phyloP scores from a whole-genome alignment of 2,888 invertebrate species.

The Clusia tigrina region DNA sequence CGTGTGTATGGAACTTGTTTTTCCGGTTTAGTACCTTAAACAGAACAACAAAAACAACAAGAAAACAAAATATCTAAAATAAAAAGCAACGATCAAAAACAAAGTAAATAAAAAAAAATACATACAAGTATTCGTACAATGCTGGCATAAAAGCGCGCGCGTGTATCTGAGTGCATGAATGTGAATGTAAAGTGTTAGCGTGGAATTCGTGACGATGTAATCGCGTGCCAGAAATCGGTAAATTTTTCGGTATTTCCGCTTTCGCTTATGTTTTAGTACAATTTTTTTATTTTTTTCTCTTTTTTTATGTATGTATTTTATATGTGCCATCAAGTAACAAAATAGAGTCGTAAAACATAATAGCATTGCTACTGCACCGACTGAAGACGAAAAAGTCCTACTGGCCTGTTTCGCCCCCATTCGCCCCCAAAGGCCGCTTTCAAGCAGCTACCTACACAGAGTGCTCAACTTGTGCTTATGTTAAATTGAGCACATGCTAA shows the following conservation, averaged over 20 bases:
- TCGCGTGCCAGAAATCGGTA: slow-evolving; percentile 42
- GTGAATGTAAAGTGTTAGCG: slow-evolving; percentile 33
- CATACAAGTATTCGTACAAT: neutral
- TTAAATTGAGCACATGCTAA: slow-evolving; percentile 28
- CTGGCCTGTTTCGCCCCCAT: too few relatives aligned
- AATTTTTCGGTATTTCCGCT: slow-evolving; percentile 47
- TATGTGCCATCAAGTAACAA: neutral
- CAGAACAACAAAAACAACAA: slow-evolving; percentile 50
- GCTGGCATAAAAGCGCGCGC: neutral
- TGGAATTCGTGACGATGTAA: slow-evolving; percentile 35
- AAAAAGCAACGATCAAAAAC: slow-evolving; percentile 24
- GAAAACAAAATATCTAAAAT: slow-evolving; percentile 54
- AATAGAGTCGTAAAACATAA: neutral
- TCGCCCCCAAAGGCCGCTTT: too few relatives aligned
- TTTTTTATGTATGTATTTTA: slow-evolving; percentile 25
- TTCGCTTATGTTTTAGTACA: slow-evolving; percentile 55
- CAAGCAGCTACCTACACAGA: neutral
- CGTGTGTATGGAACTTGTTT: slow-evolving; percentile 49
- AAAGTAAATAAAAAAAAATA: neutral
- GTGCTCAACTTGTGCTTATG: neutral
- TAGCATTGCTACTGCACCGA: neutral
- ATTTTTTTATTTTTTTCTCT: too few relatives aligned
- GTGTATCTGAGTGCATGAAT: slow-evolving; percentile 8
- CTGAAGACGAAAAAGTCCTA: too few relatives aligned
- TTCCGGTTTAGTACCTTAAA: slow-evolving; percentile 57